Percentiles rank a stretch among this genome's conserved stretches.
Evolutionary conservation across 1,140 invertebrate genomes (phyloP).

Genomic region (Diprion similis): DNA sequence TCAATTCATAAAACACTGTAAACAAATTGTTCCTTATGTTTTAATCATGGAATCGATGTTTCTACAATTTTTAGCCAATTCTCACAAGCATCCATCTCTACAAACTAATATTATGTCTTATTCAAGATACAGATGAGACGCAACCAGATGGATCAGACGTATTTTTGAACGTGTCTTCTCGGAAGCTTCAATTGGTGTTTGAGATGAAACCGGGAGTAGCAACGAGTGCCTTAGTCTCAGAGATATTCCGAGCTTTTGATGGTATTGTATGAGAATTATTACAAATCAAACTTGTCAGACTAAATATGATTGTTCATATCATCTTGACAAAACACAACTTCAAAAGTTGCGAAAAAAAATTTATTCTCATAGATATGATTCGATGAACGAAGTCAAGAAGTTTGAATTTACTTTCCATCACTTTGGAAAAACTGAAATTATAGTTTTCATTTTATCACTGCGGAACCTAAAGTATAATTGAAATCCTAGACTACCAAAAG

Average conservation of each 20-base stretch:
- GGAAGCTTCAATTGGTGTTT: constrained; percentile 66
- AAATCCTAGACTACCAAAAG: constrained; percentile 59
- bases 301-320: constrained; percentile 20
- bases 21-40: too few relatives aligned
- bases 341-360: too few relatives aligned
- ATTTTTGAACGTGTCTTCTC: constrained; percentile 67
- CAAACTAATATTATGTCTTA: constrained; percentile 9
- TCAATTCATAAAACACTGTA: too few relatives aligned
- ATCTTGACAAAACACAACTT: constrained; percentile 10
- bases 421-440: too few relatives aligned
- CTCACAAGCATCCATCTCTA: too few relatives aligned
- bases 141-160: constrained; percentile 62
- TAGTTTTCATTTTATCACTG: too few relatives aligned
- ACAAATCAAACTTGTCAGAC: constrained; percentile 11
- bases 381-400: too few relatives aligned
- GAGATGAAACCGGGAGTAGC: constrained; percentile 69
- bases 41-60: neutral
- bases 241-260: constrained; percentile 56
- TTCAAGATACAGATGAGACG: constrained; percentile 64
- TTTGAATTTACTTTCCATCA: too few relatives aligned
- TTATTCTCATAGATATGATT: too few relatives aligned
- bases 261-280: constrained; percentile 35
- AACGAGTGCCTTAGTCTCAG: constrained; percentile 69
- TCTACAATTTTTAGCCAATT: constrained; percentile 2
- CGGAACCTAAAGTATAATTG: constrained; percentile 54